Base-by-base conservation (phyloP, 1,140 invertebrate species). In the Meloidogyne floridensis region DNA sequence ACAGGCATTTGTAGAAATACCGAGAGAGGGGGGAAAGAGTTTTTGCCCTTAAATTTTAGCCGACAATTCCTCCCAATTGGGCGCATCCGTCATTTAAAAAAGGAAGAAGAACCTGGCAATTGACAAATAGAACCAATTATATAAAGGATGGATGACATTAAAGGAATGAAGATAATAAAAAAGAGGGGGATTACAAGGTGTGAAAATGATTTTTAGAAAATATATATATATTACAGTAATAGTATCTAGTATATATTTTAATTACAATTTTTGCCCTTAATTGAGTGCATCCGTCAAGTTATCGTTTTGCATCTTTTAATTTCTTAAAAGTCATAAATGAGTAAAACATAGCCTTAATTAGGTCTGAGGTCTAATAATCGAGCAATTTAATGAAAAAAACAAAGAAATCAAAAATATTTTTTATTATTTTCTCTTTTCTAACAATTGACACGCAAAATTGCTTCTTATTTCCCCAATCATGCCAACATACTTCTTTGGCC, bases 41-140 rank as follows among this genome's bases (percentile, higher is more conserved):
- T 4, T 15, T 65, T 65, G 10, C n/a, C 5, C 4, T 65, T n/a
- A 13, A 65, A n/a, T 65, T 65, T 65, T 65, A 65, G 59, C 59
- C 59, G 59, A 65, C 59, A 65, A 15, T n/a, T 65, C 2, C 15
- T 13, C 13, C 3, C 56, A 65, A 65, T 65, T 65, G 59, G 59
- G n/a, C 59, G 10, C 59, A n/a, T 65, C 59, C 59, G 59, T 15
- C 54, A 59, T 15, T 11, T 9, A 54, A 10, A 54, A 54, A 54
- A 54, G 10, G 10, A 18, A 65, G 59, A 65, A n/a, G 56, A 65
- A 65, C 59, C 59, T 65, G 59, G 59, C 13, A 65, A 65, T 65
- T 65, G 59, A 65, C 59, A 65, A 65, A 65, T 65, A 65, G 59
- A 65, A 65, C n/a, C 59, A 65, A 65, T 65, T 65, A 65, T 59